Evolutionary conservation across 2,888 invertebrate genomes (phyloP), one percentile per base, ranked within the genome.

Genomic region (Apotomis betuletana): DNA sequence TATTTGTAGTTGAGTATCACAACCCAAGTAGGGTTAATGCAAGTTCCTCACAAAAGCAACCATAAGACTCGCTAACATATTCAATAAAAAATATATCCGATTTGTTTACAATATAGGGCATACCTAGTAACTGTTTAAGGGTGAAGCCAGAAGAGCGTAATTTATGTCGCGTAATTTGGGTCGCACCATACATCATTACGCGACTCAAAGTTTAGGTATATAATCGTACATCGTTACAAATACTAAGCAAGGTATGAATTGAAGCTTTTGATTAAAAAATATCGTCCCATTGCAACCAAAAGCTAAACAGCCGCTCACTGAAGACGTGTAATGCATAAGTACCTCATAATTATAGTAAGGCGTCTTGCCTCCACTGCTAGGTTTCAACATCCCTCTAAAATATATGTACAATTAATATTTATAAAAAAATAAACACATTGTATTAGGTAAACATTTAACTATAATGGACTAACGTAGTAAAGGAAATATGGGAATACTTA

Each of bases 291-390:
- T 6, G 6, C 41, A 6, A 0, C 41, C 6, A 41, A 6, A 41
- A 41, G 5, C 41, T 6, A 5, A 41, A 41, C 41, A 41, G 6
- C 38, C 3, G n/a, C 49, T 49, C 41, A 41, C 3, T 5, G 12
- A 38, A 65, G 10, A 10, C 36, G 57, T 58, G 65, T 36, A 67
- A 58, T 67, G 67, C 67, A 54, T 55, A 9, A 65, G 41, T 13
- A 74, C 61, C 74, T 69, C 44, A 69, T n/a, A 67, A 9, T 54
- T 62, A 27, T 13, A 52, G 13, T 52, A 64, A 57, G 36, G 13
- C 54, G 69, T 78, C 87, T 91, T 92, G 92, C 92, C 92, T 87
- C 80, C 72, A 78, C 83, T 87, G 92, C 91, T 92, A 92, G 90
- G 91, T 86, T 79, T 84, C 75, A 77, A 79, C 80, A 74, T 76